Base-by-base conservation (phyloP, 2,113 vertebrate genomes). In the Lasiurus cinereus region DNA sequence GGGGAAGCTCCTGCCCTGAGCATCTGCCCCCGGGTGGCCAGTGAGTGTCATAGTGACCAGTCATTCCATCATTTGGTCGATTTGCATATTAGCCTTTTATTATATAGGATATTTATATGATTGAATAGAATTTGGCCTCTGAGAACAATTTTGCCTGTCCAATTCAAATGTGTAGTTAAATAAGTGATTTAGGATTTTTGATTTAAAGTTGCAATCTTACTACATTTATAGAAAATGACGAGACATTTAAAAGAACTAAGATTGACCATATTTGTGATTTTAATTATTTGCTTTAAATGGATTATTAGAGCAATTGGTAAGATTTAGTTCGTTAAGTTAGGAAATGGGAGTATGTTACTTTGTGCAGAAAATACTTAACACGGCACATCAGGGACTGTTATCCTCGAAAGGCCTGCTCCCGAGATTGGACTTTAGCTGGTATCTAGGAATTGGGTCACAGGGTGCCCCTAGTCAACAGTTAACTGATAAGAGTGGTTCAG, bases 131-230 rank as follows among this genome's bases (percentile, higher is more conserved):
- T 80, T 74, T 84, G 39, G 16, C 27, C 33, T 48, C 29, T 83
- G 43, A 92, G 54, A 87, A 6, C n/a, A 90, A 64, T 64, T 82
- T 94, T 76, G 31, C 69, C 22, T 11, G 33, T 77, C 62, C 8
- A 93, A 5, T 90, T 67, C 82, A 93, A 87, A 83, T 52, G 70
- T 69, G 29, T 73, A 69, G 87, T 78, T 92, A 94, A 93, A 56
- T 59, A 78, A 73, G 46, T 90, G 10, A 87, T 87, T 89, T 83
- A 82, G 3, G 22, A 8, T 86, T 95, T 95, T 86, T 92, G 52
- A 78, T 43, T 91, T 90, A 91, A 91, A 92, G n/a, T 72, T 93
- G 50, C 74, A 88, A 72, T 93, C 29, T 46, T 83, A 76, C 22
- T 74, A 84, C 79, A 29, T 93, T 43, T 94, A 43, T 43, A 83